A percentile compares a stretch with the other conserved stretches of the same genome.
phyloP scores from a whole-genome alignment of 1,140 invertebrate species.

The Cepaea nemoralis region DNA sequence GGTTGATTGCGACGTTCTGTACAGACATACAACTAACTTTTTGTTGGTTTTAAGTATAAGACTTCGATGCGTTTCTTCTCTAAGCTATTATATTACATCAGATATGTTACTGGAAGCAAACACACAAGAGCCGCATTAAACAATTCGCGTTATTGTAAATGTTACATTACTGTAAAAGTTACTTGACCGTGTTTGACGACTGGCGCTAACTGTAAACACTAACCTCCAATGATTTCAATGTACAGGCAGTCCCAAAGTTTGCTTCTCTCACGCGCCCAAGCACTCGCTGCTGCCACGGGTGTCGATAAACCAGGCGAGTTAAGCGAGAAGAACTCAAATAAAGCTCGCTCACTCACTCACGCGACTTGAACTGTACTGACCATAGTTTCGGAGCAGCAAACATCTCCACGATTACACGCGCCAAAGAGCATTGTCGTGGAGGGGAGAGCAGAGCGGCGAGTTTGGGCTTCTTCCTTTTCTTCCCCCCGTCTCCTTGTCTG shows the following conservation, averaged over 20 bases:
- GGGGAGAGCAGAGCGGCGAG: background rate
- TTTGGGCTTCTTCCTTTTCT: background rate
- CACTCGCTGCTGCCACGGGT: background rate
- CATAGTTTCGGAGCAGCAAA: conserved; percentile 1
- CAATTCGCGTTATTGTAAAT: too few species aligned
- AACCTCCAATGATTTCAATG: background rate
- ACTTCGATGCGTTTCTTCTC: too few species aligned
- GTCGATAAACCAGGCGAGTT: background rate
- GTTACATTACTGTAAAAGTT: too few species aligned
- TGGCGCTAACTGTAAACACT: background rate
- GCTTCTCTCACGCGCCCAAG: background rate
- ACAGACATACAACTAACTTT: too few species aligned
- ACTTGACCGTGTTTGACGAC: background rate
- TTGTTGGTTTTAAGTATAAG: too few species aligned
- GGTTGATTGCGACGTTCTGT: too few species aligned
- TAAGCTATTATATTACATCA: too few species aligned
- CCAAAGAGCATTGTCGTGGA: background rate
- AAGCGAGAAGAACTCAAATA: background rate
- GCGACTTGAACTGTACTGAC: background rate
- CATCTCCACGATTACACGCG: conserved; percentile 16
- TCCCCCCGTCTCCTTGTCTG: background rate
- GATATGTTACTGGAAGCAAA: too few species aligned
- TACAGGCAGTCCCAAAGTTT: background rate
- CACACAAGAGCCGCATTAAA: too few species aligned
- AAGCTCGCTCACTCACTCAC: conserved; percentile 1